Evolutionary conservation across 2,888 invertebrate genomes (phyloP).

Genomic region (Acanthosepion pharaonis): DNA sequence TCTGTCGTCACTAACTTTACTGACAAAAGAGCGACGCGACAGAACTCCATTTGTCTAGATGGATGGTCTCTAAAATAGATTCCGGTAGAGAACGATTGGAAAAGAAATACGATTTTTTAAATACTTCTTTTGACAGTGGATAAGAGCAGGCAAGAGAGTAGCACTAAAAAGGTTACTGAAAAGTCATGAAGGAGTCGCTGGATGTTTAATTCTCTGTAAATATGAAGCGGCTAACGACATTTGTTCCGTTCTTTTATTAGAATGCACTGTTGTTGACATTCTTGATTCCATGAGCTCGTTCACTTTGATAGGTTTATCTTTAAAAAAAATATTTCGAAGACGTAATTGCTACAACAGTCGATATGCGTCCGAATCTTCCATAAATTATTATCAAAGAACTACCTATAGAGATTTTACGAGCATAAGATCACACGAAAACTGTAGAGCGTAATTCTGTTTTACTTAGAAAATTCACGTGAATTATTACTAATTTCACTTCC

Average conservation of each 20-base stretch:
- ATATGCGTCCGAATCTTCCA: too few relatives aligned
- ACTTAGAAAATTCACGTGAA: too few relatives aligned
- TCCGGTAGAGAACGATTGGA: not conserved
- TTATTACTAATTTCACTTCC: too few relatives aligned
- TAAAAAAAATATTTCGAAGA: too few relatives aligned
- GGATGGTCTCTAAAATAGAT: not conserved
- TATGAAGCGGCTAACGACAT: not conserved
- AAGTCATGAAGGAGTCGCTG: not conserved
- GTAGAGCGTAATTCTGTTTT: too few relatives aligned
- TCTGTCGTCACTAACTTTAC: not conserved
- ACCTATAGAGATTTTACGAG: too few relatives aligned
- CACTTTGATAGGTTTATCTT: not conserved
- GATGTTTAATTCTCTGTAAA: not conserved
- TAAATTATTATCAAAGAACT: too few relatives aligned
- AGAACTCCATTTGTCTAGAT: constrained; percentile 1
- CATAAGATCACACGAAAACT: too few relatives aligned
- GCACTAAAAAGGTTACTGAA: not conserved
- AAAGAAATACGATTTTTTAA: not conserved
- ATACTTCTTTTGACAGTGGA: not conserved
- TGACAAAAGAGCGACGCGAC: not conserved
- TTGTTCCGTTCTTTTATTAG: not conserved
- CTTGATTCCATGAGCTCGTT: not conserved
- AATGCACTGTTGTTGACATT: not conserved
- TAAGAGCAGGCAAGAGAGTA: not conserved
- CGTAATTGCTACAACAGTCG: too few relatives aligned